Evolutionary conservation across 2,797 vertebrate genomes (phyloP).

Genomic region (Falco novaeseelandiae): DNA sequence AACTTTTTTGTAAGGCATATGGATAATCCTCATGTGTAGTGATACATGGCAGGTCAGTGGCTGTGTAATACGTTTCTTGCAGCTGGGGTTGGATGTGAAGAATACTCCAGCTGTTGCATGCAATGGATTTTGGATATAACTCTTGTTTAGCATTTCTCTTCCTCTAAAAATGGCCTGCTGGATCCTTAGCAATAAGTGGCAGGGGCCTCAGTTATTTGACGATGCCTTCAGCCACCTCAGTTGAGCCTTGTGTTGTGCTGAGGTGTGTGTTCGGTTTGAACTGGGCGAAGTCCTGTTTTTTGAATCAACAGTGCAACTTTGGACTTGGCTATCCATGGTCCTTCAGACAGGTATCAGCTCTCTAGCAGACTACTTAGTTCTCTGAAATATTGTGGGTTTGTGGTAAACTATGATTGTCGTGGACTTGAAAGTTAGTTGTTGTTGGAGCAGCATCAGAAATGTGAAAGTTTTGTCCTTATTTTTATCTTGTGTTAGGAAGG

Average conservation of each 20-base stretch:
- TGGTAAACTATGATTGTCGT: accelerated
- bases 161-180: neutral
- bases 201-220: accelerated
- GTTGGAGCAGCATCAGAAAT: neutral
- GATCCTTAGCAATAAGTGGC: neutral
- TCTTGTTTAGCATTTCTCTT: neutral
- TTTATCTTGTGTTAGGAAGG: accelerated
- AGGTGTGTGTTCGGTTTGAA: neutral
- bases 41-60: no score
- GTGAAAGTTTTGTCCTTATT: accelerated
- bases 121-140: neutral
- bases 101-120: neutral
- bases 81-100: no score
- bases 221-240: accelerated
- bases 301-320: accelerated
- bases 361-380: accelerated
- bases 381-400: accelerated
- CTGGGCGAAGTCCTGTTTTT: no score
- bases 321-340: no score
- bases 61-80: accelerated
- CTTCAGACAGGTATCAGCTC: no score
- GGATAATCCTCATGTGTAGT: neutral
- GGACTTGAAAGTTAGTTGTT: accelerated
- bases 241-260: neutral
- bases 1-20: no score